These are phyloP conservation scores for Calameuta idolon DNA, from an alignment of 2,888 invertebrate species.

Conservation along the genomic window DNA sequence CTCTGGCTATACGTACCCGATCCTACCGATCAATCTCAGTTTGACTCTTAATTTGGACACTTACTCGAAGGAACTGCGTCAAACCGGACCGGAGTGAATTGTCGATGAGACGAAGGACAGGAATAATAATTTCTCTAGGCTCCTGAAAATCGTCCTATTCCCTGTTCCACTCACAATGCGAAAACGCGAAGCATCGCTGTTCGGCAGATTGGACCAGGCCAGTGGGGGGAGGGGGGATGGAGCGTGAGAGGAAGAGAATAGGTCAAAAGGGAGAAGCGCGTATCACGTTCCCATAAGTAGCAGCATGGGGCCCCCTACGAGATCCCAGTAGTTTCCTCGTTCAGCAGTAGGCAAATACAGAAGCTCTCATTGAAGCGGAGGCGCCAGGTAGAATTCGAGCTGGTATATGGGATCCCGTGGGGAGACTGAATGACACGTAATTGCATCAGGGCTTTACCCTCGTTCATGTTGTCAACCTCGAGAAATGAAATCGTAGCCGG, in stretches of 20 bases:
- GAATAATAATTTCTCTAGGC: too few species aligned
- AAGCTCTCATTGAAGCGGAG: conserved; percentile 25
- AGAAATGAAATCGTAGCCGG: conserved; percentile 1
- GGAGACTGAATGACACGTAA: conserved; percentile 48
- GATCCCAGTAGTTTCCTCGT: conserved; percentile 27
- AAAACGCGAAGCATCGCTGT: too few species aligned
- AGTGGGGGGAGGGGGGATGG: not conserved
- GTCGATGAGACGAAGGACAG: too few species aligned
- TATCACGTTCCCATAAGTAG: conserved; percentile 59
- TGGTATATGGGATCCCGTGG: conserved; percentile 33
- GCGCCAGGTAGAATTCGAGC: conserved; percentile 47
- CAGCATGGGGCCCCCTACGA: conserved; percentile 39
- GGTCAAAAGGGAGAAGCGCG: conserved; percentile 36
- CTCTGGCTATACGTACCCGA: too few species aligned
- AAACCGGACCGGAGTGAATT: too few species aligned
- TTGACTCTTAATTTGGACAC: too few species aligned
- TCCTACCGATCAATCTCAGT: too few species aligned
- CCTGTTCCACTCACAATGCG: not conserved
- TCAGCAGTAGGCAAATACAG: conserved; percentile 6
- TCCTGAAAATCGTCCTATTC: not conserved
- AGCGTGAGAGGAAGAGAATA: not conserved
- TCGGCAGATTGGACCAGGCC: too few species aligned
- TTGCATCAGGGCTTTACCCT: conserved; percentile 34
- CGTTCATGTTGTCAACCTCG: conserved; percentile 1
- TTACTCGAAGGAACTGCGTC: too few species aligned